These are phyloP conservation scores for Apamea monoglypha DNA, from an alignment of 2,888 invertebrate species.

Conservation along the genomic window DNA sequence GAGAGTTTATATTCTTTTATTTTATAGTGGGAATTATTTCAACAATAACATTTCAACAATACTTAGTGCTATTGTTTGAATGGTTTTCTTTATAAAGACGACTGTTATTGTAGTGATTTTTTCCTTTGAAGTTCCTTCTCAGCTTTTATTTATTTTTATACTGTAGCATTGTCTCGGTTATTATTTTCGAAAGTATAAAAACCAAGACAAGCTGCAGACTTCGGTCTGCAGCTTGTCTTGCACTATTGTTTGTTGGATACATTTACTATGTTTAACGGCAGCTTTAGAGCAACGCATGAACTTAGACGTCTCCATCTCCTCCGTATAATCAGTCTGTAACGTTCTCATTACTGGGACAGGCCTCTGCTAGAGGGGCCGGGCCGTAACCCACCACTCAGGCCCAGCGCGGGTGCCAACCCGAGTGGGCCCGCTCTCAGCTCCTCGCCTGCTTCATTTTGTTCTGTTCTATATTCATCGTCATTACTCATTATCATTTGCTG, in stretches of 20 bases:
- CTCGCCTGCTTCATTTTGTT: not conserved
- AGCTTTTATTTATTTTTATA: not conserved
- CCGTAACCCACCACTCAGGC: too few relatives aligned
- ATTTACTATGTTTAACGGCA: not conserved
- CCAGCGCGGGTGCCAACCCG: too few relatives aligned
- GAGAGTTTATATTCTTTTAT: not conserved
- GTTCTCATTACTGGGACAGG: not conserved
- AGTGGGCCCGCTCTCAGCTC: not conserved
- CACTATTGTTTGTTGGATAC: not conserved
- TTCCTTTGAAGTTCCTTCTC: not conserved
- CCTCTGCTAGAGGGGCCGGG: not conserved
- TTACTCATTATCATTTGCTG: too few relatives aligned
- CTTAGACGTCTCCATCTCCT: not conserved
- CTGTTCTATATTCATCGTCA: too few relatives aligned
- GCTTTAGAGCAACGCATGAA: not conserved
- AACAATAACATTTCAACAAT: not conserved
- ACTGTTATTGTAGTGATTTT: not conserved
- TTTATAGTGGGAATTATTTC: not conserved
- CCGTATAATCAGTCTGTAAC: too few relatives aligned
- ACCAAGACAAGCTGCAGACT: not conserved
- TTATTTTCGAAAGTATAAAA: not conserved
- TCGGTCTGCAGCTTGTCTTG: too few relatives aligned
- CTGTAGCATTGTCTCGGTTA: not conserved
- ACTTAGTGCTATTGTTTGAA: not conserved
- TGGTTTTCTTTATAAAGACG: not conserved